A percentile compares a stretch with the other conserved stretches of the same genome.
phyloP scores from a whole-genome alignment of 2,113 vertebrate species.

The Dasyornis broadbenti region DNA sequence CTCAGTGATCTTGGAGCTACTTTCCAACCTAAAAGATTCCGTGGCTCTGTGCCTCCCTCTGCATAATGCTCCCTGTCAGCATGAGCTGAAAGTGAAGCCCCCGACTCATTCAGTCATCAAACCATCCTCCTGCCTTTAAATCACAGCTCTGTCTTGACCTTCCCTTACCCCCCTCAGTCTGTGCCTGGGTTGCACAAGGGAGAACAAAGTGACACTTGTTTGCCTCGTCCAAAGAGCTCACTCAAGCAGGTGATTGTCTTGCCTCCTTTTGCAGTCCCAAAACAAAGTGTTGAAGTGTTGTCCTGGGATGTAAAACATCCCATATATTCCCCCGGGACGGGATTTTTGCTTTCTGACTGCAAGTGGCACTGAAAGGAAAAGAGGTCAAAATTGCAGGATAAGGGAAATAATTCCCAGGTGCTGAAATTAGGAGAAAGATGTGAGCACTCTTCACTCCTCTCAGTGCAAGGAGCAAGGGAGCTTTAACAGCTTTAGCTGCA shows the following conservation, averaged over 20 bases:
- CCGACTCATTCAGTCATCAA: background rate
- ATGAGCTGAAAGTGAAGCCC: background rate
- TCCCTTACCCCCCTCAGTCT: background rate
- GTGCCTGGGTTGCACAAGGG: background rate
- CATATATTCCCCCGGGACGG: background rate
- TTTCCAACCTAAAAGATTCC: background rate
- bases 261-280: conserved; percentile 3
- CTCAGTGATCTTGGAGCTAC: background rate
- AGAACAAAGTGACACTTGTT: conserved; percentile 61
- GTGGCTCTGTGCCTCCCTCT: background rate
- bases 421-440: background rate
- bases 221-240: conserved; percentile 14
- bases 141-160: conserved; percentile 18
- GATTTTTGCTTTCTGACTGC: background rate
- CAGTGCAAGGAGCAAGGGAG: background rate
- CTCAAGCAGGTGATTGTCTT: conserved; percentile 59
- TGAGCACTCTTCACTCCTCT: background rate
- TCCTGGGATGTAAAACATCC: conserved; percentile 36
- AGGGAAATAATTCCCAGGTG: background rate
- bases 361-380: background rate
- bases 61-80: background rate
- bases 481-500: background rate
- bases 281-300: conserved; percentile 37
- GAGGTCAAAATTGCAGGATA: background rate
- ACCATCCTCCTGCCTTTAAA: conserved; percentile 9